Conservation (phyloP, 1,140 invertebrate genomes). For the Pomacea maculata region DNA sequence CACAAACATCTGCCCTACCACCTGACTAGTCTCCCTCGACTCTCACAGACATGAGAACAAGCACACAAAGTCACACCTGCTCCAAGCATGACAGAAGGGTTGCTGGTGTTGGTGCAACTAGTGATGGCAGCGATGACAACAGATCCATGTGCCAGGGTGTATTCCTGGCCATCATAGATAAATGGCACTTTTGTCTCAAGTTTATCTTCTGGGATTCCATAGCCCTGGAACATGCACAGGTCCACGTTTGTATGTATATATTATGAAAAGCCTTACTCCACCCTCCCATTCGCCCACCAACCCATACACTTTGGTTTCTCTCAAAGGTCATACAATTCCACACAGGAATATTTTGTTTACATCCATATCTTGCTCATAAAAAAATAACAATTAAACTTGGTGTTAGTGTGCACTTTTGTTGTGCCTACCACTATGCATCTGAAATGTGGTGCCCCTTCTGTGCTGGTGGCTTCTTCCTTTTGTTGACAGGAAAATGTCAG, state of each 20-base stretch:
- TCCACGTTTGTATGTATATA: not conserved
- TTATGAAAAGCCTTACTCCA: not conserved
- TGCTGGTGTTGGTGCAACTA: conserved; percentile 97
- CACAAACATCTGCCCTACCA: not conserved
- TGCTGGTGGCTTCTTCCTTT: too few species aligned
- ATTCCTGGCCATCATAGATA: conserved; percentile 82
- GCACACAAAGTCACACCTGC: conserved; percentile 72
- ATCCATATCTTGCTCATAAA: not conserved
- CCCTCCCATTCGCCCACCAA: not conserved
- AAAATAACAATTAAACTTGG: not conserved
- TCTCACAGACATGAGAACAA: not conserved
- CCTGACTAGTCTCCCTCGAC: not conserved
- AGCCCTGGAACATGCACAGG: conserved; percentile 71
- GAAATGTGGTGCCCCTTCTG: too few species aligned
- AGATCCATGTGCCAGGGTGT: conserved; percentile 88
- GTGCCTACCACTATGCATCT: too few species aligned
- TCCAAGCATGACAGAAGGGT: conserved; percentile 97
- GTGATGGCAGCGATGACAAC: conserved; percentile 98
- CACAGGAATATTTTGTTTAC: not conserved
- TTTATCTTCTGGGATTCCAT: conserved; percentile 79
- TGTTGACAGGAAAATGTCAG: too few species aligned
- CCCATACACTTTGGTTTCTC: too few species aligned
- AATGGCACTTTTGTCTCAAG: conserved; percentile 77
- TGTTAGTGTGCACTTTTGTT: too few species aligned
- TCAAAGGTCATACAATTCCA: not conserved